Evolutionary conservation across 92 coral and sea anemone species (phyloP), one percentile per base, ranked within the genome.

Genomic region (Porites divaricata): DNA sequence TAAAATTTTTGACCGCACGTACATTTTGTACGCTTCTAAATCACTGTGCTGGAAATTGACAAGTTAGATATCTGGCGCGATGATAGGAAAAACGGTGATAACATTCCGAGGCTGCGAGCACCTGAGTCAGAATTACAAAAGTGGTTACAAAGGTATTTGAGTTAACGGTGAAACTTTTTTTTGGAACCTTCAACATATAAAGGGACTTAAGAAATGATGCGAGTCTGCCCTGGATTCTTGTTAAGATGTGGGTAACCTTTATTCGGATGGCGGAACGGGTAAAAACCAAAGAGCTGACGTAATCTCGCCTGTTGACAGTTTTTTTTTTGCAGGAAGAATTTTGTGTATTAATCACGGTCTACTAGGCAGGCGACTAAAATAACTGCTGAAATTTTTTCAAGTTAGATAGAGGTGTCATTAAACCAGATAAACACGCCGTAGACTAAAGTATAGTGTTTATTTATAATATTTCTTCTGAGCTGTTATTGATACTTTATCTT

Each of bases 31-130:
- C 16, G 82, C 48, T 13, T 71, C 49, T 21, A 58, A 21, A 63
- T 54, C 59, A 54, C 59, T 20, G 82, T 61, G 14, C 61, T 63
- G 72, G 58, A 78, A 49, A 49, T 63, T 50, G 24, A 23, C 63
- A 64, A 65, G 72, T 78, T 78, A 64, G 83, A 64, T 72, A 78
- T 78, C 72, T 64, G 63, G 73, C 16, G 73, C 16, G 62, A 77
- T 20, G 59, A 77, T 63, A 62, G 15, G 21, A 48, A 15, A 49
- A 20, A 13, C 16, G 50, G 24, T 48, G 49, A 26, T 5, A 64
- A 9, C 26, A 28, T 68, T 28, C 20, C 6, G 17, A 11, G 8
- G 59, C 59, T 15, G 70, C 16, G 26, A 21, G 54, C 45, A 35
- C 45, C 45, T 35, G 6, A 19, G 69, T 35, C 58, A 41, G 23